Base-by-base conservation (phyloP, 1,140 invertebrate genomes). In the Drosophila pseudoobscura region DNA sequence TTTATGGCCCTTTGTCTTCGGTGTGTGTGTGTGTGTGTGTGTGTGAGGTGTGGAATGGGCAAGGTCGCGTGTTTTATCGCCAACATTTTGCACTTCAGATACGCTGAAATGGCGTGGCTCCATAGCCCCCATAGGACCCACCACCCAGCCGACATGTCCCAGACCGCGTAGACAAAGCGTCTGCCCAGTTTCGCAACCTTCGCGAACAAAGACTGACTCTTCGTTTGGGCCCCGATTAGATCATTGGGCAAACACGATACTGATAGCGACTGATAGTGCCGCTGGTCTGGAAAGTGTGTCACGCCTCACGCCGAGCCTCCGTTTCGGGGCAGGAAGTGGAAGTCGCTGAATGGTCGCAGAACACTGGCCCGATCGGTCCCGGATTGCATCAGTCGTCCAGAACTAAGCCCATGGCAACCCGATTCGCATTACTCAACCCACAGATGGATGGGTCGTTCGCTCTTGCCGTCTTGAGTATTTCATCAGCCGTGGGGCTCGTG, bases 41-140 rank as follows among this genome's bases (percentile, higher is more conserved):
- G 20, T 26, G 26, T 45, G 31, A 58, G 11, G n/a, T 13, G n/a
- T 31, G 31, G 35, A 63, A 53, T 45, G 54, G 55, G 79, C 79
- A 82, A 82, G 79, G 79, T 83, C 80, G 75, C 79, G 64, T 75
- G 70, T 69, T 71, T 83, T 83, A 83, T 83, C 79, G 79, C 75
- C 35, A 75, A 60, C 54, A 55, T 63, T 79, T 68, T 82, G 79
- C 78, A 82, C 79, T 83, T 74, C 74, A 82, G 59, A 69, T 78
- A 77, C 65, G 59, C 17, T 62, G 74, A 73, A 68, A 83, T 82
- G 75, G 79, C 69, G 79, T 82, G 79, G 75, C 5, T 26, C 24
- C 24, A 26, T 5, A 26, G 24, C n/a, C 26, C 51, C 52, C 9
- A 24, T 17, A 5, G 46, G 9, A 11, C 20, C 2, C 45, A 31